Base-by-base conservation (phyloP, 2,888 invertebrate genomes). In the Matsumyia berberina region DNA sequence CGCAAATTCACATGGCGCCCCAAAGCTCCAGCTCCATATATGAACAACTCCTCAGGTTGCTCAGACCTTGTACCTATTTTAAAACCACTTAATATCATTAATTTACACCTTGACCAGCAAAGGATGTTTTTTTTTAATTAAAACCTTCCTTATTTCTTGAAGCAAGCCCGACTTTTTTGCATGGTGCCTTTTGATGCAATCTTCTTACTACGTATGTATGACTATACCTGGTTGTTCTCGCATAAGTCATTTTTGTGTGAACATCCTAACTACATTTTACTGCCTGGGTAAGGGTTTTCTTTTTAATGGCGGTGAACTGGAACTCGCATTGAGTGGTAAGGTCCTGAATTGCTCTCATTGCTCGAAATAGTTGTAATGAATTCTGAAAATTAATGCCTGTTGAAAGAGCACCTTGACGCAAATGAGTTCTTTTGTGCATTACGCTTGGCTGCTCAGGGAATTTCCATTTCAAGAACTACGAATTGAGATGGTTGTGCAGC, bases 401-500 rank as follows among this genome's bases (percentile, higher is more conserved):
- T 79, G 79, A 79, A 83, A 83, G 83, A 73, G 83, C 78, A 83
- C 83, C 83, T 78, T 83, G 83, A 83, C 83, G 78, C 83, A 83
- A 83, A 83, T 83, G 73, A 83, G 83, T 83, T 73, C 78, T 83
- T 83, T 83, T 83, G 83, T 83, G 73, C 33, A 79, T 31, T 57
- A 73, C 73, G 83, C 79, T 79, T 79, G 79, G 73, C 11, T 83
- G 83, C 83, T 69, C 60, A 37, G 79, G 62, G 73, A 73, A 83
- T 83, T 83, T 83, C 78, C 79, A 83, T 83, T 83, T 79, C 79
- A 74, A 79, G 79, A 83, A 83, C 73, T 83, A 79, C 57, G 64
- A 72, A 79, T 83, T 83, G 79, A 77, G 67, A 73, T 73, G 72
- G 66, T 42, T 78, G n/a, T n/a, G 55, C 57, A 74, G 35, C 66